Percentiles rank a stretch among this genome's conserved stretches.
phyloP scores from a whole-genome alignment of 1,140 invertebrate species.

The Drosophila sp. region DNA sequence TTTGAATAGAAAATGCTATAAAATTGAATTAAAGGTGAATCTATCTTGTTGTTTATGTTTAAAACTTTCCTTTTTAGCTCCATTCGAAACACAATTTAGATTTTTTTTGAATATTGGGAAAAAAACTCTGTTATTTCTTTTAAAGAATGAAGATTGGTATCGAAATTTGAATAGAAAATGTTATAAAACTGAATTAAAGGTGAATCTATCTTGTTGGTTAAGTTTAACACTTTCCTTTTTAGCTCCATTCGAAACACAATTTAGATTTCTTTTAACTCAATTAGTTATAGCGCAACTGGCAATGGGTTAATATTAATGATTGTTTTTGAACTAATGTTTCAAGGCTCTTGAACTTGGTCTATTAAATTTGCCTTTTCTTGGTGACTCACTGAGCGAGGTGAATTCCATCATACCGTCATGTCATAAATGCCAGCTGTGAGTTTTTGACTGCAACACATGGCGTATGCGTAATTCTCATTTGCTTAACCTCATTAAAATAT shows the following conservation, averaged over 20 bases:
- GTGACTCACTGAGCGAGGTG: background rate
- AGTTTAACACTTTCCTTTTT: no score
- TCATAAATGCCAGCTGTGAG: conserved; percentile 15
- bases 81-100: background rate
- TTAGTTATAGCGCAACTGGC: background rate
- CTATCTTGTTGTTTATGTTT: no score
- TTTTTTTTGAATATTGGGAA: no score
- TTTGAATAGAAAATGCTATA: no score
- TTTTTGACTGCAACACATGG: conserved; percentile 7
- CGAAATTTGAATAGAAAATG: no score
- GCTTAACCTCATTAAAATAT: conserved; percentile 19
- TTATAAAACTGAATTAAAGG: no score
- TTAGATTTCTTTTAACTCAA: background rate
- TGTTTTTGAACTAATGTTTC: background rate
- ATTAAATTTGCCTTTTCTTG: background rate
- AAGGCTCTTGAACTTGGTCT: background rate
- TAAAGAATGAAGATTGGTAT: no score
- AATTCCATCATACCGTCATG: background rate
- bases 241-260: background rate
- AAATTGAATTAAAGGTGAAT: no score
- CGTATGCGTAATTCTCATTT: conserved; percentile 18
- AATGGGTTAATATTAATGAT: background rate
- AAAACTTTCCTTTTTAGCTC: no score
- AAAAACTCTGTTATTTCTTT: no score
- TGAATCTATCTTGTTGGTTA: no score